Evolutionary conservation across 1,140 invertebrate species (phyloP).

Genomic region (Batillaria attramentaria): DNA sequence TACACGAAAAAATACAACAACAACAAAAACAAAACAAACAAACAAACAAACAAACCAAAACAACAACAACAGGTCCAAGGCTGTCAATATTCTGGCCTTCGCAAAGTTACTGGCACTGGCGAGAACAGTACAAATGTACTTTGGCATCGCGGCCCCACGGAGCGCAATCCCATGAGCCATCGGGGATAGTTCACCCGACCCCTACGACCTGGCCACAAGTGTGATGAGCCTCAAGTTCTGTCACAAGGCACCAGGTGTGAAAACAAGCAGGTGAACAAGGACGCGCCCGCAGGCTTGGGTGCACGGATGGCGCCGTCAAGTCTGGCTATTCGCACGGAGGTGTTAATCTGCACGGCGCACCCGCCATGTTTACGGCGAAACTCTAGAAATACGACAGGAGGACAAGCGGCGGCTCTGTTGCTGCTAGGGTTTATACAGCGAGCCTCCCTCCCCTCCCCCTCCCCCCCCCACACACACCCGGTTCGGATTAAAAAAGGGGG

Average conservation of each 20-base stretch:
- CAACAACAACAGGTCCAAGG: too few relatives aligned
- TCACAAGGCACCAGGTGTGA: slow-evolving; percentile 6
- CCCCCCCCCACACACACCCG: not conserved
- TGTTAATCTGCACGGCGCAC: not conserved
- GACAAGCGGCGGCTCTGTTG: not conserved
- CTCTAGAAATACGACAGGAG: slow-evolving; percentile 14
- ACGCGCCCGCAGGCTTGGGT: not conserved
- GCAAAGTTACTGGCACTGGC: not conserved
- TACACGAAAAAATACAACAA: too few relatives aligned
- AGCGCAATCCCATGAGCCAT: not conserved
- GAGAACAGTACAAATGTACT: not conserved
- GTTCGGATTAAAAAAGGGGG: not conserved
- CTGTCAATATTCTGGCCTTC: not conserved
- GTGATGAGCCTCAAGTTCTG: too few relatives aligned
- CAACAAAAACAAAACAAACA: too few relatives aligned
- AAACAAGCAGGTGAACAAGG: not conserved
- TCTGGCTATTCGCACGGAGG: slow-evolving; percentile 6
- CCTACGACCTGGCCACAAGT: not conserved
- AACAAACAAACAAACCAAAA: too few relatives aligned
- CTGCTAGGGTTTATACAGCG: not conserved
- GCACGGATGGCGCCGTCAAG: not conserved
- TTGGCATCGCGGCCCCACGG: not conserved
- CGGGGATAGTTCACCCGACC: not conserved
- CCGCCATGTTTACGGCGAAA: not conserved
- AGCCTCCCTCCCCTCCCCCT: not conserved